A percentile compares a stretch with the other conserved stretches of the same genome.
Conservation (phyloP, 2,797 vertebrate genomes). For the Alauda arvensis region DNA sequence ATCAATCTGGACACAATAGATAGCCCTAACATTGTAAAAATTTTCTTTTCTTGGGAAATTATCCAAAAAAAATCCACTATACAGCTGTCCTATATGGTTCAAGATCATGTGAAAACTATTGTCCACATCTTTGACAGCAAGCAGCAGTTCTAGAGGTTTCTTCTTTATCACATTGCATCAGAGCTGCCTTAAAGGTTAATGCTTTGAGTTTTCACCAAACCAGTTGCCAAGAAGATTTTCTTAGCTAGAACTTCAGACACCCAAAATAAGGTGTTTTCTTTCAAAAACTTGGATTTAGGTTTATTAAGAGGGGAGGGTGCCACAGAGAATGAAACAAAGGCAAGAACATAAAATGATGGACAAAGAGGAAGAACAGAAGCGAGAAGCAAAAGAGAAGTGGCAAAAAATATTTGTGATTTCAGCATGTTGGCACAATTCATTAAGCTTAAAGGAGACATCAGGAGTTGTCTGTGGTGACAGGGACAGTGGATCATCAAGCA, state of each 20-base stretch:
- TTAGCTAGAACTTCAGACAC: background rate
- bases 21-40: background rate
- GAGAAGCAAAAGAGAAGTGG: background rate
- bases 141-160: background rate
- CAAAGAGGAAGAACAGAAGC: background rate
- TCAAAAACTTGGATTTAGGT: background rate
- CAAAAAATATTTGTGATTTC: background rate
- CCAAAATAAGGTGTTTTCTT: background rate
- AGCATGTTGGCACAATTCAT: background rate
- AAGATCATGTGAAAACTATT: background rate
- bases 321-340: background rate
- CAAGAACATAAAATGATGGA: background rate
- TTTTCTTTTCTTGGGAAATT: background rate
- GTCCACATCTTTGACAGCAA: background rate
- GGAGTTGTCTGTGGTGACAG: background rate
- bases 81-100: background rate
- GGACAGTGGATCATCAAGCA: constrained; percentile 21
- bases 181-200: background rate
- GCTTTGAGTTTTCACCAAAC: background rate
- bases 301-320: background rate
- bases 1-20: background rate
- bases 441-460: background rate
- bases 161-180: background rate
- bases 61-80: background rate
- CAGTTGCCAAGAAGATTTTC: background rate